Evolutionary conservation across 2,113 vertebrate genomes (phyloP).

Genomic region (Coracopsis vasa): DNA sequence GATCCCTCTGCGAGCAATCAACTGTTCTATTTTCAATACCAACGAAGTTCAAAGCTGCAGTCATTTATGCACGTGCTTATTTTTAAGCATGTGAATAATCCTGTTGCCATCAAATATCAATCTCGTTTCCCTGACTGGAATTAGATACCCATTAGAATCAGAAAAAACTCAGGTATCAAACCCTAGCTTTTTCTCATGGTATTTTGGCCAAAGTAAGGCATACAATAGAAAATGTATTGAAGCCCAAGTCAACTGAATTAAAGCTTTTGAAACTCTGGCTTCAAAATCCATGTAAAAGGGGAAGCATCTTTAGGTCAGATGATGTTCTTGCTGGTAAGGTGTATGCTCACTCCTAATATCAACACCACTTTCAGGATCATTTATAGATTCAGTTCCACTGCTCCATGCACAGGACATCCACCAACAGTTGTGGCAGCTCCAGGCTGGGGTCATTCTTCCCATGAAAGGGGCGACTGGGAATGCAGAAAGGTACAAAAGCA

Average conservation of each 20-base stretch:
- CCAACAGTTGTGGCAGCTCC: neutral
- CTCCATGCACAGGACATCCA: neutral
- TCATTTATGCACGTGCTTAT: neutral
- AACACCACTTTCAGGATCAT: neutral
- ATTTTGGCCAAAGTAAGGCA: neutral
- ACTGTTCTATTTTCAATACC: neutral
- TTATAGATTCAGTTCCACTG: neutral
- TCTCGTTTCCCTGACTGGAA: neutral
- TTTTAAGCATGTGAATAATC: neutral
- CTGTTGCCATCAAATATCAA: neutral
- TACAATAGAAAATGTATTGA: neutral
- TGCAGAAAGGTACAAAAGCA: neutral
- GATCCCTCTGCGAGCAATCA: neutral
- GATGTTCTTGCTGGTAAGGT: neutral
- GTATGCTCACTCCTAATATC: neutral
- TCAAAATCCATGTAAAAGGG: accelerated
- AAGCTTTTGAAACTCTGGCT: neutral
- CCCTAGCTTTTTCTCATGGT: accelerated
- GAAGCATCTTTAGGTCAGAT: neutral
- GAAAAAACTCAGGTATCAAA: neutral
- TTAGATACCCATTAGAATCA: neutral
- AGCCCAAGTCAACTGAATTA: neutral
- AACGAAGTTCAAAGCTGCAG: neutral
- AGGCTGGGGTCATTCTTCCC: neutral
- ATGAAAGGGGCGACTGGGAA: neutral